Conservation (phyloP, 2,888 invertebrate species). For the Amorpha juglandis region DNA sequence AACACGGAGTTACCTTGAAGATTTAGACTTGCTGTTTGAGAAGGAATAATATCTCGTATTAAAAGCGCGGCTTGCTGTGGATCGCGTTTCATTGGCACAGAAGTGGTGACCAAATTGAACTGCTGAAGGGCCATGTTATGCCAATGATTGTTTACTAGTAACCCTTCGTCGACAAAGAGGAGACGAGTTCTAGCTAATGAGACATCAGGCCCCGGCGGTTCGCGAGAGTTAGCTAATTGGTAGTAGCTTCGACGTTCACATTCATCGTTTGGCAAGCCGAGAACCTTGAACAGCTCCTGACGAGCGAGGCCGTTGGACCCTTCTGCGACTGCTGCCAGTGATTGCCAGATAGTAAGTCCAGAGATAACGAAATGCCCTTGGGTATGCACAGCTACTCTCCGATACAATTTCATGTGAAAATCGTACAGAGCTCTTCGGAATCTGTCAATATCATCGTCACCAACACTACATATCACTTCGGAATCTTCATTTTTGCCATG, state of each 20-base stretch:
- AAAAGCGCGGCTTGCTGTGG: constrained; percentile 29
- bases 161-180: constrained; percentile 41
- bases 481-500: background rate
- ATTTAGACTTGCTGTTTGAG: constrained; percentile 31
- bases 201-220: constrained; percentile 31
- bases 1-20: constrained; percentile 43
- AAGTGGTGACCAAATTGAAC: constrained; percentile 32
- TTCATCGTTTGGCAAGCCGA: constrained; percentile 40
- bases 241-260: constrained; percentile 41
- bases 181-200: constrained; percentile 35
- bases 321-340: constrained; percentile 39
- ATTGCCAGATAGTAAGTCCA: constrained; percentile 35
- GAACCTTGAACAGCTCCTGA: constrained; percentile 37
- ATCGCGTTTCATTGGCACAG: constrained; percentile 36
- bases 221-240: constrained; percentile 32
- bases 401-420: constrained; percentile 26
- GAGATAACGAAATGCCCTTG: constrained; percentile 34
- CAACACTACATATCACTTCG: constrained; percentile 1
- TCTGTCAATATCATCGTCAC: background rate
- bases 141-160: constrained; percentile 39
- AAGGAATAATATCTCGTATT: constrained; percentile 33
- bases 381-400: constrained; percentile 27
- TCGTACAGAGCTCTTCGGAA: constrained; percentile 29
- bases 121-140: constrained; percentile 34
- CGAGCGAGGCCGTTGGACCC: constrained; percentile 34